Percentiles rank a stretch among this genome's conserved stretches.
Conservation (phyloP, 2,113 vertebrate genomes). For the Panthera tigris region DNA sequence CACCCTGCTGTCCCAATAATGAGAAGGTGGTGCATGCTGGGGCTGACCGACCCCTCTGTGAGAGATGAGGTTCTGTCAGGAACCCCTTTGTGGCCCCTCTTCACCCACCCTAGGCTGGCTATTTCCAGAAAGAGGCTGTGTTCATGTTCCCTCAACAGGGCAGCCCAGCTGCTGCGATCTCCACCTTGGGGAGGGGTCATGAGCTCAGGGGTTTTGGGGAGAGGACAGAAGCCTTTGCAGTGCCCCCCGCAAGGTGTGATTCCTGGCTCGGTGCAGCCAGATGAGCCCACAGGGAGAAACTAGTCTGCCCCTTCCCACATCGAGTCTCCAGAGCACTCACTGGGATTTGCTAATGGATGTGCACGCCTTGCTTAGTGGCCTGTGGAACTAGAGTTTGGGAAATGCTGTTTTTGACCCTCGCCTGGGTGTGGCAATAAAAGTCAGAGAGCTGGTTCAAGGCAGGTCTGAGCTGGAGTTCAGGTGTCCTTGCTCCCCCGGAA, state of each 20-base stretch:
- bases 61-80: neutral
- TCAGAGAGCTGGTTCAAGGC: neutral
- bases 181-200: neutral
- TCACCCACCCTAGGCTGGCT: neutral
- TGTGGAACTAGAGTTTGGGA: neutral
- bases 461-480: neutral
- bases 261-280: neutral
- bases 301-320: neutral
- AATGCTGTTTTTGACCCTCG: neutral
- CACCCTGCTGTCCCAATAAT: neutral
- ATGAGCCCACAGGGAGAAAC: neutral
- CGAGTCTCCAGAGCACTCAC: accelerated
- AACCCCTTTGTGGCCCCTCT: neutral
- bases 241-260: neutral
- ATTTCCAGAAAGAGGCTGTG: neutral
- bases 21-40: neutral
- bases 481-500: neutral
- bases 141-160: neutral
- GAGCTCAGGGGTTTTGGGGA: neutral
- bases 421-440: neutral
- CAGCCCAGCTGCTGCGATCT: neutral
- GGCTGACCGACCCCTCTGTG: neutral
- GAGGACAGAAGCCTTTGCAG: neutral
- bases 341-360: neutral
- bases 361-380: neutral